phyloP scores from a whole-genome alignment of 2,113 vertebrate genomes.

The Brienomyrus brachyistius region DNA sequence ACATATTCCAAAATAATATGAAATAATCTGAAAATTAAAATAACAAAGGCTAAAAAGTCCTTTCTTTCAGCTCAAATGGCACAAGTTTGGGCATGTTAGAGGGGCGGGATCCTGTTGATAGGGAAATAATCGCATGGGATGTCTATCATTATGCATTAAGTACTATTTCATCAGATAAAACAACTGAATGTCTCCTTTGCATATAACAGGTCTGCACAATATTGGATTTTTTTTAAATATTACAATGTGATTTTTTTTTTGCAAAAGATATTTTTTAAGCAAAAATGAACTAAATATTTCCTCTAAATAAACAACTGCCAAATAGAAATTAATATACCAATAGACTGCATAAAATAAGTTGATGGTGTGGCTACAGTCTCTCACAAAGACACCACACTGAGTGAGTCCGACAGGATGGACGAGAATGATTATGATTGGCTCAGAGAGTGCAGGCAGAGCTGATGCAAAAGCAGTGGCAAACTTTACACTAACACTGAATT shows the following conservation, averaged over 20 bases:
- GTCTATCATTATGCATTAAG: background rate
- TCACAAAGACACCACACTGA: background rate
- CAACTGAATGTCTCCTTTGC: background rate
- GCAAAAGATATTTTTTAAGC: background rate
- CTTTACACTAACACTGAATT: background rate
- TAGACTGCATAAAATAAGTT: background rate
- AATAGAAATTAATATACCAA: background rate
- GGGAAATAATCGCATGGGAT: background rate
- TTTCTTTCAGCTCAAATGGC: background rate
- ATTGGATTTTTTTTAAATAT: background rate
- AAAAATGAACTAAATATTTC: background rate
- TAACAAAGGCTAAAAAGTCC: background rate
- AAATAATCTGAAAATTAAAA: background rate
- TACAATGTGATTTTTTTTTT: background rate
- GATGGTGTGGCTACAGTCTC: background rate
- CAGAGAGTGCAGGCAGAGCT: background rate
- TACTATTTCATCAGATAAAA: background rate
- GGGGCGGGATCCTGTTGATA: background rate
- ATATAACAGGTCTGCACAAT: background rate
- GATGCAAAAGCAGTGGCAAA: no score
- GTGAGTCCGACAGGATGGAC: background rate
- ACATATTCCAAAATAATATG: background rate
- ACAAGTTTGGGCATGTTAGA: background rate
- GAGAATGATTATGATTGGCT: background rate
- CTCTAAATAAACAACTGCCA: background rate